Conservation (phyloP, 2,113 vertebrate species). For the Empidonax alnorum region DNA sequence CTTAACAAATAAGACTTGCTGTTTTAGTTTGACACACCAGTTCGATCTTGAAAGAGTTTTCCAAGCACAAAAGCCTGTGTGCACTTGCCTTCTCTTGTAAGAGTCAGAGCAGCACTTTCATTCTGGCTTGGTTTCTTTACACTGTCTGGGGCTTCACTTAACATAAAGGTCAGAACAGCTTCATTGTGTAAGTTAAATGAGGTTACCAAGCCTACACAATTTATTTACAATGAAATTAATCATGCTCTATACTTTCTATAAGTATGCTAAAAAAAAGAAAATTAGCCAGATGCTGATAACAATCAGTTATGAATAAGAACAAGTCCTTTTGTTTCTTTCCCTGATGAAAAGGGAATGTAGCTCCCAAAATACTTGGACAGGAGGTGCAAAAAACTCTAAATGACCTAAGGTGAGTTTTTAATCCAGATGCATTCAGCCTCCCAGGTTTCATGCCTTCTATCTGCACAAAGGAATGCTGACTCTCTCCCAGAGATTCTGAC, state of each 20-base stretch:
- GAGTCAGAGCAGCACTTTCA: not conserved
- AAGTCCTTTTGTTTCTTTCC: not conserved
- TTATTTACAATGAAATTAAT: slow-evolving; percentile 4
- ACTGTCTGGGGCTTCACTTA: not conserved
- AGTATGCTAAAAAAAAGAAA: not conserved
- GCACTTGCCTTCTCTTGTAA: not conserved
- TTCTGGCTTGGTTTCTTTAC: not conserved
- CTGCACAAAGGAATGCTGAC: not conserved
- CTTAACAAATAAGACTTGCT: not conserved
- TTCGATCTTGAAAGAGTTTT: not conserved
- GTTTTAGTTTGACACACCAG: not conserved
- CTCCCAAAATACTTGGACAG: not conserved
- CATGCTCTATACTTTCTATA: not conserved
- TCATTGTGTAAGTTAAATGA: not conserved
- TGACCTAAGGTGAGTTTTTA: not conserved
- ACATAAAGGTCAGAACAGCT: not conserved
- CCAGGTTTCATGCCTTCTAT: not conserved
- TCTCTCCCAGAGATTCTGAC: not conserved
- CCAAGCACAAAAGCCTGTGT: not conserved
- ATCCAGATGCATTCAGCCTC: not conserved
- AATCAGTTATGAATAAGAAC: not conserved
- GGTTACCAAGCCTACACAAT: not conserved
- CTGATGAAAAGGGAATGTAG: not conserved
- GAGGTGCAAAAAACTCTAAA: not conserved
- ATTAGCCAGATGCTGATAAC: not conserved